phyloP scores from a whole-genome alignment of 2,797 vertebrate species.

The Tenualosa ilisha region DNA sequence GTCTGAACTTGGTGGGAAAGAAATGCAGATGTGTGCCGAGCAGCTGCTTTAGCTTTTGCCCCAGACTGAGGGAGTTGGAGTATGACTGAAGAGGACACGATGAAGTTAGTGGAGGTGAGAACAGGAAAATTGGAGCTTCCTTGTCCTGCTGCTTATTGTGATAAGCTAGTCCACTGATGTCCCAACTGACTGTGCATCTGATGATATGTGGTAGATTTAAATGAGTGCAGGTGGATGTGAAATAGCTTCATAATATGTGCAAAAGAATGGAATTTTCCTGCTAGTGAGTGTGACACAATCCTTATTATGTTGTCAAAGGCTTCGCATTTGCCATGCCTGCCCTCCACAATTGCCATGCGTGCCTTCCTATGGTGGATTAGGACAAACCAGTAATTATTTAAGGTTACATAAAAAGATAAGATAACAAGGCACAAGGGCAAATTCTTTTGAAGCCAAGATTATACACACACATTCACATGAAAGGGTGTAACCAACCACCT shows the following conservation, averaged over 20 bases:
- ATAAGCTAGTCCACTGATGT: neutral
- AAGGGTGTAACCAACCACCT: too few species aligned
- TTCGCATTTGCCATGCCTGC: too few species aligned
- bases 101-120: neutral
- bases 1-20: neutral
- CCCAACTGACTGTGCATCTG: neutral
- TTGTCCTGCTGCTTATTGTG: neutral
- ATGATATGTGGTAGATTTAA: neutral
- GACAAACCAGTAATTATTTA: too few species aligned
- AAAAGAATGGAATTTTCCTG: too few species aligned
- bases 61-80: neutral
- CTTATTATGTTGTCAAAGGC: too few species aligned
- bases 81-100: neutral
- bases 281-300: too few species aligned
- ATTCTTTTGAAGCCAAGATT: too few species aligned
- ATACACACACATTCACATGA: slow-evolving; percentile 23
- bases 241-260: neutral
- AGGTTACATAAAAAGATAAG: too few species aligned
- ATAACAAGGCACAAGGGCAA: too few species aligned
- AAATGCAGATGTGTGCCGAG: too few species aligned
- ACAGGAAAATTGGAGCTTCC: neutral
- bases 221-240: neutral
- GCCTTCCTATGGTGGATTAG: too few species aligned
- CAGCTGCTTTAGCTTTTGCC: neutral
- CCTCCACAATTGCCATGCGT: too few species aligned